phyloP scores from a whole-genome alignment of 1,140 invertebrate genomes.

The Drosophila rhopaloa region DNA sequence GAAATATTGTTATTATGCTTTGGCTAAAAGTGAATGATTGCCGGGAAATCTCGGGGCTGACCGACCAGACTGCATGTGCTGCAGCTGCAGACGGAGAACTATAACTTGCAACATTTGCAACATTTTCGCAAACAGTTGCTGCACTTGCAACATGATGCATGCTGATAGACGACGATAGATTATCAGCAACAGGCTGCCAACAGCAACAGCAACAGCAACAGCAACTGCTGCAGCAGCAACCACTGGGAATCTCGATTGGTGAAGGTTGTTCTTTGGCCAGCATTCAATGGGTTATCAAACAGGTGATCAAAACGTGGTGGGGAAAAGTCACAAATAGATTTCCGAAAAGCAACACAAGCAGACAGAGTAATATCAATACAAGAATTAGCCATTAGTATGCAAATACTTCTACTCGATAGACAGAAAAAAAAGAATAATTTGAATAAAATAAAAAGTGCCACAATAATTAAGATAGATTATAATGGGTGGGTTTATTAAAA shows the following conservation, averaged over 20 bases:
- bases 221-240: conserved; percentile 13
- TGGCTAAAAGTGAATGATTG: conserved; percentile 82
- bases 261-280: conserved; percentile 43
- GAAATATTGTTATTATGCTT: conserved; percentile 83
- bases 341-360: not conserved
- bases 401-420: not conserved
- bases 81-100: conserved; percentile 66
- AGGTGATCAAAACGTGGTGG: conserved; percentile 24
- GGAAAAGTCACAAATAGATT: conserved; percentile 27
- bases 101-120: conserved; percentile 51
- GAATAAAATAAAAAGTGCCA: not conserved
- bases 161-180: conserved; percentile 79
- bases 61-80: conserved; percentile 6
- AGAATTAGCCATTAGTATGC: not conserved
- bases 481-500: no score
- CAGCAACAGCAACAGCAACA: conserved; percentile 30
- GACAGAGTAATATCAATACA: not conserved
- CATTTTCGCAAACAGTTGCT: conserved; percentile 47
- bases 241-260: conserved; percentile 18
- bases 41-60: conserved; percentile 23
- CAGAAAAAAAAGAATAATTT: not conserved
- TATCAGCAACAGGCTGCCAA: conserved; percentile 50
- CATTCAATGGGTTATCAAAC: conserved; percentile 45
- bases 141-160: conserved; percentile 75
- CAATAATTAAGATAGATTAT: not conserved